Conservation (phyloP, 2,888 invertebrate species). For the Melolontha melolontha region DNA sequence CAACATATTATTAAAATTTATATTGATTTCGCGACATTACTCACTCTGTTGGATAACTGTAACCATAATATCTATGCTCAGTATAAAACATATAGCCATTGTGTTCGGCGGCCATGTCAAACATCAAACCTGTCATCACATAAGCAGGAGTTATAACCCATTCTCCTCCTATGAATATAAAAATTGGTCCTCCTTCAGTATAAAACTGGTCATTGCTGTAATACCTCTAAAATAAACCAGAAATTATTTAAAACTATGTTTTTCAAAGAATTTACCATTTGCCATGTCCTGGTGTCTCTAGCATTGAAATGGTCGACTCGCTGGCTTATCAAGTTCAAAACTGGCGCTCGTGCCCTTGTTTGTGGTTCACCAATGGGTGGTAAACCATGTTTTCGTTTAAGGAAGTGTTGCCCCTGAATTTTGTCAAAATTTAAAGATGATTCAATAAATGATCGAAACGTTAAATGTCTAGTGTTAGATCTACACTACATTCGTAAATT, state of each 20-base stretch:
- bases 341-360: slow-evolving; percentile 41
- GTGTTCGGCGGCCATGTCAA: slow-evolving; percentile 70
- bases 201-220: slow-evolving; percentile 67
- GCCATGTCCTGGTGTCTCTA: slow-evolving; percentile 67
- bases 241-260: too few species aligned
- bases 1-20: neutral
- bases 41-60: slow-evolving; percentile 78
- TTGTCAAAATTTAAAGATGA: too few species aligned
- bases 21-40: slow-evolving; percentile 50
- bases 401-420: neutral
- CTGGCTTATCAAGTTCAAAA: slow-evolving; percentile 55
- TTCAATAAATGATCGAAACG: too few species aligned
- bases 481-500: too few species aligned
- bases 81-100: slow-evolving; percentile 78
- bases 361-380: slow-evolving; percentile 46
- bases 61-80: slow-evolving; percentile 87
- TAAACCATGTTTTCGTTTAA: slow-evolving; percentile 38
- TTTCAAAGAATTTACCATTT: slow-evolving; percentile 65
- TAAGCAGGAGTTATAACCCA: slow-evolving; percentile 74
- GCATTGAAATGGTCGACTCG: slow-evolving; percentile 70
- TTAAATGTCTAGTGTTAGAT: too few species aligned
- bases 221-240: slow-evolving; percentile 65
- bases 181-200: slow-evolving; percentile 70
- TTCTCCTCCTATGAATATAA: slow-evolving; percentile 81
- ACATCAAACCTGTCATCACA: slow-evolving; percentile 72